Conservation (phyloP, 2,113 vertebrate species). For the Onychostoma macrolepis region DNA sequence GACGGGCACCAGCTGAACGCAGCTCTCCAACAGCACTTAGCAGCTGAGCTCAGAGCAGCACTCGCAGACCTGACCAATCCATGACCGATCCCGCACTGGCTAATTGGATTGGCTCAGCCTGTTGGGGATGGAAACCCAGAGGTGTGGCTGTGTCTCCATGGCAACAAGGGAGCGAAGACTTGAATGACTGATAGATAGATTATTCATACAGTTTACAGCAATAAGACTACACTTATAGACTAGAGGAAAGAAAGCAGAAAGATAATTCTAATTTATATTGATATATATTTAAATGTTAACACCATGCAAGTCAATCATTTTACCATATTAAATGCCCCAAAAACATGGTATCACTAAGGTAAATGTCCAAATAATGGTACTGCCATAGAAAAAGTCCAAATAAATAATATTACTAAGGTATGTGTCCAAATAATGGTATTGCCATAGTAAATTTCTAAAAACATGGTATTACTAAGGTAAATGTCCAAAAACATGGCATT, state of each 20-base stretch:
- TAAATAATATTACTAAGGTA: not conserved
- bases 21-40: constrained; percentile 47
- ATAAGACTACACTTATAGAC: not conserved
- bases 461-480: not conserved
- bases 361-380: not conserved
- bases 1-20: constrained; percentile 57
- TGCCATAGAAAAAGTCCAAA: not conserved
- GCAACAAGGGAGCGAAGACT: constrained; percentile 58
- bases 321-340: not conserved
- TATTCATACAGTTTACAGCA: not conserved
- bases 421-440: not conserved
- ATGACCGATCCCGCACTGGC: constrained; percentile 57
- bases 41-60: constrained; percentile 50
- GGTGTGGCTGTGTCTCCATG: constrained; percentile 54
- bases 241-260: not conserved
- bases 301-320: not conserved
- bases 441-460: not conserved
- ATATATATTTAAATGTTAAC: not conserved
- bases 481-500: not conserved
- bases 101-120: constrained; percentile 45
- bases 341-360: not conserved
- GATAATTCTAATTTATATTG: not conserved
- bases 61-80: constrained; percentile 73
- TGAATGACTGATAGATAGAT: not conserved
- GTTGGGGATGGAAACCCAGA: constrained; percentile 32